Conservation (phyloP, 2,888 invertebrate species). For the Ophraella communa region DNA sequence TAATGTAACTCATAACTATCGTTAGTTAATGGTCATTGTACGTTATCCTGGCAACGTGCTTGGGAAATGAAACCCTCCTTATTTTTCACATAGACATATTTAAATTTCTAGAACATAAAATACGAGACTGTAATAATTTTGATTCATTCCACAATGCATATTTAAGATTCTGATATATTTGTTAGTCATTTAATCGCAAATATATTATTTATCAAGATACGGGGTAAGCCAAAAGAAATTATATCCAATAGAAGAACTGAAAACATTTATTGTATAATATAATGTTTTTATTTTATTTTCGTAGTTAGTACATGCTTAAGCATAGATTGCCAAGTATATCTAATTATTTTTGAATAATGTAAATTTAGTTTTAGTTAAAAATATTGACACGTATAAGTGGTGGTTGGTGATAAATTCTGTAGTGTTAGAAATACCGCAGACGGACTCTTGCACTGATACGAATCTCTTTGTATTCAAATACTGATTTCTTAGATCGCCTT, state of each 20-base stretch:
- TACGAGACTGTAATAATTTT: not conserved
- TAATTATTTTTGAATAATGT: not conserved
- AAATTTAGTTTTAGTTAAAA: conserved; percentile 2
- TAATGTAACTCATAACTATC: conserved; percentile 14
- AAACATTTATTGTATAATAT: no score
- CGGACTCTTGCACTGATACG: conserved; percentile 34
- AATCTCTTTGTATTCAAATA: conserved; percentile 49
- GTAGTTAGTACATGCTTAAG: not conserved
- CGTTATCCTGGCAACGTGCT: conserved; percentile 11
- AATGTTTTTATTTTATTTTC: no score
- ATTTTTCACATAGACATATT: not conserved
- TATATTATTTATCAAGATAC: not conserved
- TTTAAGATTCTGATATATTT: not conserved
- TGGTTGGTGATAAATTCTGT: not conserved
- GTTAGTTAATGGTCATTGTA: conserved; percentile 14
- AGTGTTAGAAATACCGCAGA: conserved; percentile 21
- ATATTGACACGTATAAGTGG: conserved; percentile 10
- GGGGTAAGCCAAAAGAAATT: not conserved
- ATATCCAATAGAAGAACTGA: no score
- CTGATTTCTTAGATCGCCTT: conserved; percentile 42
- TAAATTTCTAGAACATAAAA: not conserved
- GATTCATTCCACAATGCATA: not conserved
- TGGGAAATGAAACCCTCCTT: conserved; percentile 3
- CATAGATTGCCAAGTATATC: not conserved
- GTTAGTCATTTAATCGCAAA: not conserved